A percentile compares a stretch with the other conserved stretches of the same genome.
These are phyloP conservation scores for Noctua fimbriata DNA, from an alignment of 2,888 invertebrate genomes.

Conservation along the genomic window DNA sequence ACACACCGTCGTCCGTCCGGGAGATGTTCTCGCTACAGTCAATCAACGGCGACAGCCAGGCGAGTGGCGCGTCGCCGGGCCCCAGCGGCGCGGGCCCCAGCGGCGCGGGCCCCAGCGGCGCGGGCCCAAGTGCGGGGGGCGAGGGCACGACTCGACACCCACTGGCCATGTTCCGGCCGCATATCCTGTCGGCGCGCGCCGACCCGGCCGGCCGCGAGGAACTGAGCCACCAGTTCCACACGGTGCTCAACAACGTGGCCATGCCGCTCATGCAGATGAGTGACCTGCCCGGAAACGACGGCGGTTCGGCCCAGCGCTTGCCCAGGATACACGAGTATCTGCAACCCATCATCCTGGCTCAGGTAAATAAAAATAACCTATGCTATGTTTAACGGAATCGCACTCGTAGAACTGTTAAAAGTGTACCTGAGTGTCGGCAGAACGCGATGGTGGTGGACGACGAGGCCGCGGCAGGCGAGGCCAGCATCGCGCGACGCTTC, in stretches of 20 bases:
- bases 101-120: constrained; percentile 25
- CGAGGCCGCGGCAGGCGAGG: constrained; percentile 67
- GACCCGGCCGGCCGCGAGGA: constrained; percentile 63
- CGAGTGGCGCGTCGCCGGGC: constrained; percentile 53
- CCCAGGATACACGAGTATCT: constrained; percentile 86
- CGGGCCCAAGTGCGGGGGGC: background rate
- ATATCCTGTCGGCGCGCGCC: constrained; percentile 69
- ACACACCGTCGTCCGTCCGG: constrained; percentile 85
- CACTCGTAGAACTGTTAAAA: background rate
- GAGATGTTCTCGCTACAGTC: constrained; percentile 83
- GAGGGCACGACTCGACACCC: constrained; percentile 60
- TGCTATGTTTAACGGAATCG: background rate
- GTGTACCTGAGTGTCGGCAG: constrained; percentile 65
- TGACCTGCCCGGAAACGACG: constrained; percentile 84
- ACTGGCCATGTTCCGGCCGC: constrained; percentile 75
- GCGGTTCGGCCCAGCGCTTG: constrained; percentile 72
- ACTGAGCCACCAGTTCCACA: constrained; percentile 71
- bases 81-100: constrained; percentile 25
- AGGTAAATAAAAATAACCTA: constrained; percentile 74
- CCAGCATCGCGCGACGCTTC: constrained; percentile 74
- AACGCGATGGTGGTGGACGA: constrained; percentile 89
- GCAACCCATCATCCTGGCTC: constrained; percentile 88
- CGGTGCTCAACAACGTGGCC: constrained; percentile 80
- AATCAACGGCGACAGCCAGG: constrained; percentile 72
- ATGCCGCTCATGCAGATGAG: constrained; percentile 91